Base-by-base conservation (phyloP, 2,797 vertebrate genomes). In the Tinamus major region DNA sequence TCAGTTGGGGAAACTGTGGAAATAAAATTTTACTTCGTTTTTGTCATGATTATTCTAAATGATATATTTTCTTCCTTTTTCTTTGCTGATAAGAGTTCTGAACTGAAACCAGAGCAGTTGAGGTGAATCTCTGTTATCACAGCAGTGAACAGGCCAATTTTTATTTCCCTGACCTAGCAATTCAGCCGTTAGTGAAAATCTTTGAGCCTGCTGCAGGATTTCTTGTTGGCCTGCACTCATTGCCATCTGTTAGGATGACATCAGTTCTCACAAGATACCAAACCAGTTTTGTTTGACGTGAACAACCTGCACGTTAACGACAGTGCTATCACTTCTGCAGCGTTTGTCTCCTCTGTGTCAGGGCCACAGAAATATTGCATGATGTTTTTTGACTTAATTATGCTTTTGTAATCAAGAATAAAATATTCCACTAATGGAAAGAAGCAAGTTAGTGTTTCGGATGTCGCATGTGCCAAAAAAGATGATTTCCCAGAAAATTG, bases 161-260 rank as follows among this genome's bases (percentile, higher is more conserved):
- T 85, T 70, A 16, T 67, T 33, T 83, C 90, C n/a, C 68, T 5
- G 1, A 3, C 63, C 46, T 92, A 86, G 85, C 92, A 89, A 78
- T 87, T 87, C 65, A 95, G 91, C 92, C 92, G 75, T 8, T 42
- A 77, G 58, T 85, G 68, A 88, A 51, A 4, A 0, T 18, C 18
- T 76, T 69, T 46, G 83, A 87, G 72, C 64, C 75, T 90, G 27
- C 74, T 80, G 90, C 24, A 5, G 17, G 78, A 37, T 94, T n/a
- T 69, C 61, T 85, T 56, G 6, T 89, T 81, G 88, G 67, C 76
- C 49, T 85, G 27, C 39, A 6, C 69, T 95, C 0, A 0, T 48
- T 93, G 65, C 94, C 85, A 89, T 93, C 95, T 96, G 90, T 79
- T 92, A 19, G 86, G 80, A 69, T 94, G 75, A 62, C 59, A 59